Conservation (phyloP, 2,113 vertebrate species). For the Gopherus flavomarginatus region DNA sequence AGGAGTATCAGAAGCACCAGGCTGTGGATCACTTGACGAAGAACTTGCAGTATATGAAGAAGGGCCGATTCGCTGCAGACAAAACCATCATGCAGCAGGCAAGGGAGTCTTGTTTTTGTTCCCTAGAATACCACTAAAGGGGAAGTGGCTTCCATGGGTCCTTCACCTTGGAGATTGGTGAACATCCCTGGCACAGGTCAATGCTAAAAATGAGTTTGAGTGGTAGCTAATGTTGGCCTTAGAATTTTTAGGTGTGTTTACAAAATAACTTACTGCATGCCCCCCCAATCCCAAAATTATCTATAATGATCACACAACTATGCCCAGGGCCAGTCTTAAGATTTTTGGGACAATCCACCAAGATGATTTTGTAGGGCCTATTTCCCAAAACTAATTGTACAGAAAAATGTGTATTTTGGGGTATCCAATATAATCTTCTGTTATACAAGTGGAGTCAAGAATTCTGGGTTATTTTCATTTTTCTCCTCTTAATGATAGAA, state of each 20-base stretch:
- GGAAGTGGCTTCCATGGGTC: not conserved
- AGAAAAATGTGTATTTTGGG: not conserved
- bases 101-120: not conserved
- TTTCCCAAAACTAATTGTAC: not conserved
- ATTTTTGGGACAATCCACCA: not conserved
- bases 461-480: not conserved
- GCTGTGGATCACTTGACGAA: constrained; percentile 58
- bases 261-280: not conserved
- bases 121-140: not conserved
- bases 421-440: not conserved
- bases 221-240: not conserved
- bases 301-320: not conserved
- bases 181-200: not conserved
- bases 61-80: constrained; percentile 21
- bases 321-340: not conserved
- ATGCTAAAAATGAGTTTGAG: not conserved
- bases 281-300: not conserved
- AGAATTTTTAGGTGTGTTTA: not conserved
- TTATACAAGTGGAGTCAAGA: not conserved
- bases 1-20: constrained; percentile 76
- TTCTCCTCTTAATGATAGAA: not conserved
- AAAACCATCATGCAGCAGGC: constrained; percentile 50
- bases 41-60: constrained; percentile 78
- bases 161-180: not conserved
- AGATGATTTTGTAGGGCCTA: not conserved